Conservation (phyloP, 2,797 vertebrate genomes). For the Macropodus opercularis region DNA sequence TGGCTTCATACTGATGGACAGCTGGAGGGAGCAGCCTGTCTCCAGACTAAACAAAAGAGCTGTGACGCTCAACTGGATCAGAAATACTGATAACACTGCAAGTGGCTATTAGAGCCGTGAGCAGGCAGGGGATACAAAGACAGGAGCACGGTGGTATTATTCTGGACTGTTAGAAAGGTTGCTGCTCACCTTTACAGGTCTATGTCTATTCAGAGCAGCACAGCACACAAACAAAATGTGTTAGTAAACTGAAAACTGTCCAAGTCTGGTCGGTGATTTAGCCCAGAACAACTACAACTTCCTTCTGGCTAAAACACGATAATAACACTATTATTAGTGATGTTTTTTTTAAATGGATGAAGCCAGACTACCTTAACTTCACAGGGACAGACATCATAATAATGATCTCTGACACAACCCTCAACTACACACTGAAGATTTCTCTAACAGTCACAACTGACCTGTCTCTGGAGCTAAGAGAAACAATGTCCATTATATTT, state of each 20-base stretch:
- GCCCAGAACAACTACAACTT: too few relatives aligned
- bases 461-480: too few relatives aligned
- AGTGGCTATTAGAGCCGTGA: conserved; percentile 41
- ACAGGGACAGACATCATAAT: too few relatives aligned
- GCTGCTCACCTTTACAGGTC: conserved; percentile 42
- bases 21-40: conserved; percentile 37
- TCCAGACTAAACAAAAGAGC: conserved; percentile 52
- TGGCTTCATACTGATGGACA: conserved; percentile 24
- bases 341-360: too few relatives aligned
- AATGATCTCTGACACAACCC: too few relatives aligned
- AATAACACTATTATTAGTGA: too few relatives aligned
- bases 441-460: too few relatives aligned
- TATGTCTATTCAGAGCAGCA: conserved; percentile 51
- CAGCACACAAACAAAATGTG: conserved; percentile 11
- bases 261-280: background rate
- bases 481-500: too few relatives aligned
- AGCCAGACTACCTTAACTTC: too few relatives aligned
- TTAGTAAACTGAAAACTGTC: background rate
- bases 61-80: conserved; percentile 36
- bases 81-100: conserved; percentile 24
- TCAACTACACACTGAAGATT: too few relatives aligned
- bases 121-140: conserved; percentile 48
- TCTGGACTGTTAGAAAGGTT: conserved; percentile 31
- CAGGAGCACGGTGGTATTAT: conserved; percentile 27
- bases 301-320: too few relatives aligned